phyloP scores from a whole-genome alignment of 2,113 vertebrate species.

The Pogona vitticeps region DNA sequence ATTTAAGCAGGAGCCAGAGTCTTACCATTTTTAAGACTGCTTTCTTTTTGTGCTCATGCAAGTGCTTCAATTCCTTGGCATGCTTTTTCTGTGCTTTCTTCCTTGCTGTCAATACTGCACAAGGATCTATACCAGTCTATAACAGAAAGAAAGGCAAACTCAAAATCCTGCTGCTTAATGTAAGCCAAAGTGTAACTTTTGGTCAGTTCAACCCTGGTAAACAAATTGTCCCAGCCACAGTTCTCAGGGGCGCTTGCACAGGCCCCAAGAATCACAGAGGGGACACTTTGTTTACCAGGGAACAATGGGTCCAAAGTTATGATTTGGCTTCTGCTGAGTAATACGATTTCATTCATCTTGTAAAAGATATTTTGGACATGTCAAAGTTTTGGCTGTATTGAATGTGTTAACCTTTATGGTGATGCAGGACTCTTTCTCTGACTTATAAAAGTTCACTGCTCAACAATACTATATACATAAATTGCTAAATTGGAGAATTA shows the following conservation, averaged over 20 bases:
- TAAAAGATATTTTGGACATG: not conserved
- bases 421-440: not conserved
- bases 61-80: constrained; percentile 68
- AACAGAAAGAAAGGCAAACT: constrained; percentile 15
- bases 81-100: constrained; percentile 78
- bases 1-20: constrained; percentile 4
- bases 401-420: not conserved
- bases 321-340: not conserved
- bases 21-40: constrained; percentile 78
- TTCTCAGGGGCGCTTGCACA: too few relatives aligned
- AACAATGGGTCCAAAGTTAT: too few relatives aligned
- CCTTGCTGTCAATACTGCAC: constrained; percentile 73
- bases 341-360: not conserved
- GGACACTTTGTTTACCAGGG: not conserved
- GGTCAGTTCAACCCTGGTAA: too few relatives aligned
- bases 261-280: too few relatives aligned
- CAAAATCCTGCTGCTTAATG: not conserved
- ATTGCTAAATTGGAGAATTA: not conserved
- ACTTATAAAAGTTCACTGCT: not conserved
- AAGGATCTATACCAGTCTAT: constrained; percentile 89
- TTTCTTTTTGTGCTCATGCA: constrained; percentile 57
- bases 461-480: not conserved
- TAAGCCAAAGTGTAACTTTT: too few relatives aligned
- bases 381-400: not conserved
- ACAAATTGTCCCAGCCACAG: too few relatives aligned